Percentiles rank a stretch among this genome's conserved stretches.
These are phyloP conservation scores for Neosilurus mollespiculum DNA, from an alignment of 2,797 vertebrate species.

Conservation along the genomic window DNA sequence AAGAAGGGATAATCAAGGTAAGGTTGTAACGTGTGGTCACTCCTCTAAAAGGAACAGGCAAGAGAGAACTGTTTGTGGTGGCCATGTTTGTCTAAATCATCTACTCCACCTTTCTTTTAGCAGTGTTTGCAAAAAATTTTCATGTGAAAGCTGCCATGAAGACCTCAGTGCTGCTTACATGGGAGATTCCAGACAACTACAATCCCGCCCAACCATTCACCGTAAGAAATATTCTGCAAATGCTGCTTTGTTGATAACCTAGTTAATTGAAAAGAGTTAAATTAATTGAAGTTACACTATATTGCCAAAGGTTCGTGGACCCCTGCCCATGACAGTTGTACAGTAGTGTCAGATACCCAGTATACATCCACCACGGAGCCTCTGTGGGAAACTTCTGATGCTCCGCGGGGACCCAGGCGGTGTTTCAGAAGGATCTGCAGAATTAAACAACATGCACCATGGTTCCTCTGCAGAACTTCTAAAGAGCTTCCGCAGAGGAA, in stretches of 20 bases:
- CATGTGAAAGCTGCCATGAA: slow-evolving; percentile 99
- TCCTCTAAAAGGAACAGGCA: slow-evolving; percentile 28
- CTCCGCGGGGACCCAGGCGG: too few species aligned
- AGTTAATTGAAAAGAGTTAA: background rate
- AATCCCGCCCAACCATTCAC: slow-evolving; percentile 97
- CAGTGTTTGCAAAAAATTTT: slow-evolving; percentile 99
- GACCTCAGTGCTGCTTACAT: slow-evolving; percentile 94
- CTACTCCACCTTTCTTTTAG: slow-evolving; percentile 92
- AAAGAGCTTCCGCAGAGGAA: too few species aligned
- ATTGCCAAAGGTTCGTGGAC: background rate
- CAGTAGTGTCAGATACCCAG: too few species aligned
- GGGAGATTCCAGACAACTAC: slow-evolving; percentile 99
- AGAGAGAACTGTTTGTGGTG: slow-evolving; percentile 1
- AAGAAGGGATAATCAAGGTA: slow-evolving; percentile 45
- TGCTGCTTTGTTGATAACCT: background rate
- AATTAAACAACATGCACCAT: too few species aligned
- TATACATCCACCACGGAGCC: too few species aligned
- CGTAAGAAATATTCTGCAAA: slow-evolving; percentile 73
- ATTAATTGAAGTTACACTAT: background rate
- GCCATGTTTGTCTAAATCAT: slow-evolving; percentile 81
- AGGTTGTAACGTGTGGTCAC: slow-evolving; percentile 43
- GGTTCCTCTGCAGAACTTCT: too few species aligned
- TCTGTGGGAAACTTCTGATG: too few species aligned
- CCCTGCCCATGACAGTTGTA: background rate
- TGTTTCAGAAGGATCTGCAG: too few species aligned